Percentiles rank a stretch among this genome's conserved stretches.
phyloP scores from a whole-genome alignment of 2,888 invertebrate genomes.

The Agrotis ipsilon region DNA sequence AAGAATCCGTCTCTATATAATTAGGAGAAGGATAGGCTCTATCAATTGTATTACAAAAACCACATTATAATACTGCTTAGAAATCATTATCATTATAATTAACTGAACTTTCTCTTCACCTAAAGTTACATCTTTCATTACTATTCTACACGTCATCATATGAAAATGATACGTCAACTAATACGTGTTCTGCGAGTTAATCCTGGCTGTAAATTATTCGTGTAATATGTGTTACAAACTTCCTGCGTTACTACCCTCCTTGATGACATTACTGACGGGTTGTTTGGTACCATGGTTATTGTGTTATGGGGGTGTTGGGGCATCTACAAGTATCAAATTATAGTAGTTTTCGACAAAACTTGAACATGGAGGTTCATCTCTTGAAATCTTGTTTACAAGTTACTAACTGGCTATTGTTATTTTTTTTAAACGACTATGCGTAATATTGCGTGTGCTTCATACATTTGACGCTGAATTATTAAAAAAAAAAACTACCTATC shows the following conservation, averaged over 20 bases:
- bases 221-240: conserved; percentile 37
- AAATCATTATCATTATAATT: too few relatives aligned
- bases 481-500: too few relatives aligned
- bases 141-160: not conserved
- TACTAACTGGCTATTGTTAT: not conserved
- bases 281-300: conserved; percentile 29
- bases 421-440: too few relatives aligned
- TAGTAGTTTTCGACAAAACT: conserved; percentile 8
- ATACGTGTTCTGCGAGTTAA: conserved; percentile 13
- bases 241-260: conserved; percentile 2
- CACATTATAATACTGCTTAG: too few relatives aligned
- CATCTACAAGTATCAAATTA: conserved; percentile 14
- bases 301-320: conserved; percentile 12
- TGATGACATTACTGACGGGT: conserved; percentile 38
- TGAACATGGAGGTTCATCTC: not conserved
- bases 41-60: too few relatives aligned
- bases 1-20: too few relatives aligned
- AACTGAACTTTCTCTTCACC: not conserved
- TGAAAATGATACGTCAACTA: conserved; percentile 5
- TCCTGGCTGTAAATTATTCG: conserved; percentile 35
- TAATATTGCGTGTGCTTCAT: too few relatives aligned
- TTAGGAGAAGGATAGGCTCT: too few relatives aligned
- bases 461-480: too few relatives aligned
- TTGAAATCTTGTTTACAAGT: not conserved
- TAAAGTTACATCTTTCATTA: not conserved